Conservation (phyloP, 2,113 vertebrate species). For the Pongo pygmaeus region DNA sequence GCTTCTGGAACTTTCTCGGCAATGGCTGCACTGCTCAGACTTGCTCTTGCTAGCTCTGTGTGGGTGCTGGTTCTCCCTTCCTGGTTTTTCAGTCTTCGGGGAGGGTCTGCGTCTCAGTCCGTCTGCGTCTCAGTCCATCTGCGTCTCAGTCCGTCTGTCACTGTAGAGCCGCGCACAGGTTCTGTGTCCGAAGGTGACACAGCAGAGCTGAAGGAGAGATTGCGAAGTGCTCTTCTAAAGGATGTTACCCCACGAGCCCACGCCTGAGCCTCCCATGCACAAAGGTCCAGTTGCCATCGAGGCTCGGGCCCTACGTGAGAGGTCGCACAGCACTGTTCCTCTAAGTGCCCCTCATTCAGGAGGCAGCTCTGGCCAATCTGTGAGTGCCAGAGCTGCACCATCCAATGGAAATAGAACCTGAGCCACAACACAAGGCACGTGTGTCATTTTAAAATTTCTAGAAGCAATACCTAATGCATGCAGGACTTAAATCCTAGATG, state of each 20-base stretch:
- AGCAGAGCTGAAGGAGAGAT: too few species aligned
- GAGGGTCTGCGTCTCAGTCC: background rate
- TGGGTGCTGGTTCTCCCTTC: background rate
- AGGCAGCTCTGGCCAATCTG: background rate
- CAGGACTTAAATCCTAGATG: too few species aligned
- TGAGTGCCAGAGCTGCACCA: fast-evolving
- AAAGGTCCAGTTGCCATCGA: background rate
- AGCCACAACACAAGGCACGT: fast-evolving
- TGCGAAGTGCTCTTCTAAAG: background rate
- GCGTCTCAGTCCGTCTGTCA: background rate
- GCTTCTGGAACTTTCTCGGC: background rate
- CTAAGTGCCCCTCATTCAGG: fast-evolving
- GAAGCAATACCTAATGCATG: background rate
- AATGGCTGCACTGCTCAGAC: background rate
- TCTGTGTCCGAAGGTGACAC: fast-evolving
- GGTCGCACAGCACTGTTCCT: background rate
- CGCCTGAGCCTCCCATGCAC: fast-evolving
- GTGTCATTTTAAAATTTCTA: background rate
- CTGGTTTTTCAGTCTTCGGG: background rate
- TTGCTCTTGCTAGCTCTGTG: background rate
- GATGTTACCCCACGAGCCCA: fast-evolving
- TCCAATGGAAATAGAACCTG: fast-evolving
- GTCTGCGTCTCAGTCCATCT: too few species aligned
- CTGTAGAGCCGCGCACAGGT: fast-evolving
- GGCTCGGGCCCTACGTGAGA: fast-evolving